Base-by-base conservation (phyloP, 2,888 invertebrate species). In the Sesia bembeciformis region DNA sequence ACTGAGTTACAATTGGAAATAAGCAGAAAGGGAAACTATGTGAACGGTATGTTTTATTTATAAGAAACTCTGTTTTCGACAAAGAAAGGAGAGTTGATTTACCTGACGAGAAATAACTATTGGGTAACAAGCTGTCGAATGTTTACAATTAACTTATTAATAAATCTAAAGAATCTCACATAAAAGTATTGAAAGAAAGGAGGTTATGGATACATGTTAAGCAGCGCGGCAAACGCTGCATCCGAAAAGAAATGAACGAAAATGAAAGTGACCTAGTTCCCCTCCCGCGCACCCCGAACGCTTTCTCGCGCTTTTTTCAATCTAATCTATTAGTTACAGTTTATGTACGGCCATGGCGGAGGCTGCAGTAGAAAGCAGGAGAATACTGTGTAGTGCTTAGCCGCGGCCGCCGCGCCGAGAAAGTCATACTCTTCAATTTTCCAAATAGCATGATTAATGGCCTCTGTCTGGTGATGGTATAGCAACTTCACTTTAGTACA, bases 231-330 rank as follows among this genome's bases (percentile, higher is more conserved):
- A 81, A 83, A 81, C 77, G 78, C 71, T 84, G 84, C 84, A 87
- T 85, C 84, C 80, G 80, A 88, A 87, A 87, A 87, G 84, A 87
- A 87, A 86, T 82, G 80, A 87, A 87, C 82, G 89, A 89, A 85
- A 89, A 86, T 83, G 89, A 88, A 88, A 89, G 88, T 89, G 86
- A 71, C 88, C 88, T 64, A 87, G 81, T 78, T 88, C 67, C 70
- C 62, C 71, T 72, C 64, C 66, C 74, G 69, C 70, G 72, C 66
- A 65, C 68, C 66, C 58, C 76, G 76, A 84, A 40, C 57, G 56
- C 57, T 87, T 86, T 87, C 86, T 83, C 84, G 81, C 72, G 72
- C 72, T 81, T 83, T 83, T 81, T 70, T 83, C 76, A 75, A 76
- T 76, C 74, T 78, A 77, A 79, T 81, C 81, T 84, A 79, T 81